Conservation (phyloP, 2,113 vertebrate species). For the Beaufortia kweichowensis region DNA sequence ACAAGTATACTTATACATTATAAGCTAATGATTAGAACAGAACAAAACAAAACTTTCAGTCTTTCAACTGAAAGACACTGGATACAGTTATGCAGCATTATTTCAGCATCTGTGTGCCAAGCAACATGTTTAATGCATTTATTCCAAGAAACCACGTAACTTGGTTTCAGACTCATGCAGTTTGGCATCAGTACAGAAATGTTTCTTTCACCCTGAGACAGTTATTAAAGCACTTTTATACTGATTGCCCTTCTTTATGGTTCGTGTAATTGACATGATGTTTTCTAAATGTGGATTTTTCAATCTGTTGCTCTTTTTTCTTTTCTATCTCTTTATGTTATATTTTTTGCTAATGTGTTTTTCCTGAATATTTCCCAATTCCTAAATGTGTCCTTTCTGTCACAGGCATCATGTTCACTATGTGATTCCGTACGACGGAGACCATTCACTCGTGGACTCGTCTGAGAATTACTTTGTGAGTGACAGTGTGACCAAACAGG, state of each 20-base stretch:
- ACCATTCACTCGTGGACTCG: constrained; percentile 97
- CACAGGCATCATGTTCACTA: constrained; percentile 96
- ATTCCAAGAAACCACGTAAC: not conserved
- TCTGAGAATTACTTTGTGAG: constrained; percentile 99
- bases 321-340: not conserved
- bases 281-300: not conserved
- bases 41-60: too few relatives aligned
- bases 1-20: too few relatives aligned
- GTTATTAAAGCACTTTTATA: constrained; percentile 8
- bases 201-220: not conserved
- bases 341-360: not conserved
- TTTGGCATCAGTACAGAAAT: constrained; percentile 2
- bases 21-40: too few relatives aligned
- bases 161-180: not conserved
- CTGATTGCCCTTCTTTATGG: not conserved
- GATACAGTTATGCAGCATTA: not conserved
- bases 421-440: constrained; percentile 96
- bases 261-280: constrained; percentile 11
- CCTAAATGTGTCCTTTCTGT: not conserved
- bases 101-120: not conserved
- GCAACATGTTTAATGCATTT: not conserved
- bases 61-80: too few relatives aligned
- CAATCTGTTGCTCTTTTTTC: not conserved
- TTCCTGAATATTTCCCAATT: not conserved
- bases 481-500: constrained; percentile 99